A percentile compares a stretch with the other conserved stretches of the same genome.
Conservation (phyloP, 2,113 vertebrate species). For the Thryonomys swinderianus region DNA sequence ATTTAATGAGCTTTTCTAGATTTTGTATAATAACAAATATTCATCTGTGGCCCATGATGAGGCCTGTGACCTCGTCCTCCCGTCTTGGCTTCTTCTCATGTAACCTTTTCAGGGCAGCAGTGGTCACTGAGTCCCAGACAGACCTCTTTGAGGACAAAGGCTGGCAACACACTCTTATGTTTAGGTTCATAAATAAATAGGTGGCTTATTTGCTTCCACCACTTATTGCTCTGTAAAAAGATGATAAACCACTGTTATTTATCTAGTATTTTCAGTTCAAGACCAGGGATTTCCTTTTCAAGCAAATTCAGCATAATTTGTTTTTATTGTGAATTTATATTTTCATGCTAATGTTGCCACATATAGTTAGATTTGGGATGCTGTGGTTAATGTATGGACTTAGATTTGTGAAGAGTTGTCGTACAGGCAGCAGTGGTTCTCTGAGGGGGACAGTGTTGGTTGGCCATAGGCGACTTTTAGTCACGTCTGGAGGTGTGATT, state of each 20-base stretch:
- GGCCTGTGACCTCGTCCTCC: background rate
- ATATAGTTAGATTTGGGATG: background rate
- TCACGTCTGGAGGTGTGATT: background rate
- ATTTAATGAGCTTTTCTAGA: background rate
- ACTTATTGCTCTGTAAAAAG: background rate
- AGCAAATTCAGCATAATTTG: background rate
- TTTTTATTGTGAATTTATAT: background rate
- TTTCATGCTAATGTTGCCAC: background rate
- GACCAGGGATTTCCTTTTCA: background rate
- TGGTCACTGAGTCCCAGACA: background rate
- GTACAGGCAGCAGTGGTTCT: background rate
- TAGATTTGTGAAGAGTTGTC: background rate
- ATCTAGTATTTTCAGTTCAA: background rate
- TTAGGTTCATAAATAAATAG: background rate
- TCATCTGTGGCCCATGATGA: background rate
- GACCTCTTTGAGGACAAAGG: background rate
- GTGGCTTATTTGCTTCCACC: constrained; percentile 36
- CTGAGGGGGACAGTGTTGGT: background rate
- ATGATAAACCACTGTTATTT: constrained; percentile 41
- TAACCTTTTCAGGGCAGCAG: background rate
- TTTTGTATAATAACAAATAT: background rate
- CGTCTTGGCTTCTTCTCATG: background rate
- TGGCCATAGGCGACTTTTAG: background rate
- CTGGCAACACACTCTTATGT: background rate
- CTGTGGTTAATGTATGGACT: background rate